Evolutionary conservation across 2,113 vertebrate genomes (phyloP).

Genomic region (Megalops atlanticus): DNA sequence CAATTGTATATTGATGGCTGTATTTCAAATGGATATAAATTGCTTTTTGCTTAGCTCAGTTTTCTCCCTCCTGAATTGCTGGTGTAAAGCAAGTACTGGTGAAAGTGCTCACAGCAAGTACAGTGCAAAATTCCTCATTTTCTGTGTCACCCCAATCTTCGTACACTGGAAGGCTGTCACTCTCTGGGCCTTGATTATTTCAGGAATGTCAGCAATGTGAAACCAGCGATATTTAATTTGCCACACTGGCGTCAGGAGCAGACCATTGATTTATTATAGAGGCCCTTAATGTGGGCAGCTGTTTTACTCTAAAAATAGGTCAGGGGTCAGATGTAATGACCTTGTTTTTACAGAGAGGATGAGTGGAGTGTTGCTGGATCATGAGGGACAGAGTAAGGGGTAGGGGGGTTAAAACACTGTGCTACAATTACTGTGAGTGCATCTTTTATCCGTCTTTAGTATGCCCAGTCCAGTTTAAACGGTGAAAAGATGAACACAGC

Average conservation of each 20-base stretch:
- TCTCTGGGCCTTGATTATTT: slow-evolving; percentile 10
- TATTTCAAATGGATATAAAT: no score
- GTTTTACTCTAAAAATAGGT: slow-evolving; percentile 45
- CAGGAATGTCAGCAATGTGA: slow-evolving; percentile 21
- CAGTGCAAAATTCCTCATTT: slow-evolving; percentile 9
- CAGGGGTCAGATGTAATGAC: slow-evolving; percentile 41
- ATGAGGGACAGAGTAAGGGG: slow-evolving; percentile 9
- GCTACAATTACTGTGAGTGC: neutral
- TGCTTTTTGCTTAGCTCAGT: neutral
- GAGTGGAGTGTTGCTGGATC: neutral
- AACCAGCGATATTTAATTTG: slow-evolving; percentile 45
- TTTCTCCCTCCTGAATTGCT: no score
- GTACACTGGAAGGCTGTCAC: slow-evolving; percentile 2
- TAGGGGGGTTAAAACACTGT: neutral
- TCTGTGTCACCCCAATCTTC: neutral
- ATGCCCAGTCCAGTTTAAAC: neutral
- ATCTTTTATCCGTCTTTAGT: neutral
- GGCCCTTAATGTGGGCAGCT: slow-evolving; percentile 43
- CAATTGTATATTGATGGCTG: no score
- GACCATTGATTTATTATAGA: slow-evolving; percentile 38
- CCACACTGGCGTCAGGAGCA: slow-evolving; percentile 11
- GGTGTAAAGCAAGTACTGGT: neutral
- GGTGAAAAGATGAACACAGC: neutral
- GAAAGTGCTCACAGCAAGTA: neutral
- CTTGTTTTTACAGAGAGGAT: slow-evolving; percentile 19